Conservation (phyloP, 23 tunicate species). For the Styela clava region DNA sequence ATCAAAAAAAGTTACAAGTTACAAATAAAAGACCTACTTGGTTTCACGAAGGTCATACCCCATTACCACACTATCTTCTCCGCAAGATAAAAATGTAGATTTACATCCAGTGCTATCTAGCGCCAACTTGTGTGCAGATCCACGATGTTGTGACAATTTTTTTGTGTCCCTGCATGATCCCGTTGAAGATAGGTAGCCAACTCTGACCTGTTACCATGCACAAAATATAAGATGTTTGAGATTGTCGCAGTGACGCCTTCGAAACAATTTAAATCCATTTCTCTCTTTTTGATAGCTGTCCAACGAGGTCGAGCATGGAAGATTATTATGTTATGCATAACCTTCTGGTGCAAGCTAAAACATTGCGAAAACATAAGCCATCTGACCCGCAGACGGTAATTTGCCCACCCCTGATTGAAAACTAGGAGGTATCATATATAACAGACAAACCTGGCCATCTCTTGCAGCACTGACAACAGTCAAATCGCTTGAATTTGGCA, state of each 20-base stretch:
- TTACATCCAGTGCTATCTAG: constrained; percentile 36
- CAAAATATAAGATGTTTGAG: background rate
- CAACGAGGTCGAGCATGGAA: too few relatives aligned
- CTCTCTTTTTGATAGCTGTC: too few relatives aligned
- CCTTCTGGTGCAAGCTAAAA: too few relatives aligned
- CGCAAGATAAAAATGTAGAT: constrained; percentile 68
- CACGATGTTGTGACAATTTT: constrained; percentile 82
- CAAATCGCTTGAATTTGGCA: constrained; percentile 66
- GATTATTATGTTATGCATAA: too few relatives aligned
- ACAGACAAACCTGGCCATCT: constrained; percentile 88
- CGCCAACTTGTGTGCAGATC: constrained; percentile 83
- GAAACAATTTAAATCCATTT: too few relatives aligned
- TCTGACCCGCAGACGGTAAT: too few relatives aligned
- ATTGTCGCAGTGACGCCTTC: background rate
- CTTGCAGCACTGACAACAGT: constrained; percentile 82
- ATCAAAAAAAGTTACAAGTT: too few relatives aligned
- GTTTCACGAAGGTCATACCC: constrained; percentile 53
- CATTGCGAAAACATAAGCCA: too few relatives aligned
- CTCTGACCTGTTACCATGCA: constrained; percentile 42
- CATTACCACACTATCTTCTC: constrained; percentile 86
- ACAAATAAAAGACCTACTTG: constrained; percentile 28
- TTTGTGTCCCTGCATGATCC: constrained; percentile 62
- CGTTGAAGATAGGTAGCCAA: constrained; percentile 60
- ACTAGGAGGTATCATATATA: too few relatives aligned
- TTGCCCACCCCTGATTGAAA: too few relatives aligned